Evolutionary conservation across 2,113 vertebrate species (phyloP), one percentile per base, ranked within the genome.

Genomic region (Sapayoa aenigma): DNA sequence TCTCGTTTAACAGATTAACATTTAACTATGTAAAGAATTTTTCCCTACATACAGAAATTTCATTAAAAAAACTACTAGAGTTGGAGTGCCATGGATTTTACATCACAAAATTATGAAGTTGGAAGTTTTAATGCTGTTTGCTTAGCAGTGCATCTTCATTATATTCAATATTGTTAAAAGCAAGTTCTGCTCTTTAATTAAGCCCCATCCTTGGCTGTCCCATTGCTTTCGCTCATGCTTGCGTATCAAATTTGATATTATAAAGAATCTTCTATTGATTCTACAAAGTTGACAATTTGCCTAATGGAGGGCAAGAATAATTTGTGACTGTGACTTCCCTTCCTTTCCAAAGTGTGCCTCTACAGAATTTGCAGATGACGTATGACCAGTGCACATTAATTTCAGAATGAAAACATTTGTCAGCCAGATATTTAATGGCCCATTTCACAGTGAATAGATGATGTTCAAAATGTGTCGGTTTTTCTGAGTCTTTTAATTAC

Each of bases 291-390:
- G 94, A 95, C 78, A 88, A 94, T 95, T 95, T 95, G 92, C 92
- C 94, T 97, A 97, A 97, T 96, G 96, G 90, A 95, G 83, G 73
- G 79, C 72, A 83, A 85, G 88, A 95, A 91, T 96, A 95, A 95
- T 95, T 95, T 94, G 93, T 6, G 4, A 65, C 59, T 78, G 59
- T 55, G 55, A 90, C 63, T 95, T 83, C 23, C 44, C 62, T 97
- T 94, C 94, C 82, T 91, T 90, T 90, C 93, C 90, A 80, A 93
- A 95, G 52, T 25, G 20, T 68, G 55, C 60, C 79, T 93, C 68
- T 71, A 93, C 79, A 93, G 85, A 91, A 94, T 88, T 62, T 96
- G 47, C 76, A 86, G 90, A 90, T 95, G 88, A 90, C 27, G 13
- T 84, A 94, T 14, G 52, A 80, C 33, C 65, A 81, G 89, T 56